phyloP scores from a whole-genome alignment of 1,140 invertebrate species.

The Philotrypesis tridentata region DNA sequence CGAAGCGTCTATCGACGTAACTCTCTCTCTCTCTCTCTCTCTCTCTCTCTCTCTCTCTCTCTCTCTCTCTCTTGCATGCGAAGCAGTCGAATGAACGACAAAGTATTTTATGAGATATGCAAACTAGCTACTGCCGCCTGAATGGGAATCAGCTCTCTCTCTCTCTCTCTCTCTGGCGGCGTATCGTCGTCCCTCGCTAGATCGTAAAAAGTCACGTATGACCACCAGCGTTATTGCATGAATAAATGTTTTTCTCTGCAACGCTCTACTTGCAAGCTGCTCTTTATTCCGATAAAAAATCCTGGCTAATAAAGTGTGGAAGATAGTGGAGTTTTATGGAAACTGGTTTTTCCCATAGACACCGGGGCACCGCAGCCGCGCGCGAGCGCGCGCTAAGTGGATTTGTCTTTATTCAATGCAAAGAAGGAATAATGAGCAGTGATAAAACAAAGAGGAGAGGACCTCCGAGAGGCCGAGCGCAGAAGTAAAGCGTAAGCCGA shows the following conservation, averaged over 20 bases:
- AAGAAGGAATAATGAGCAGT: too few relatives aligned
- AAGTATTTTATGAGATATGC: slow-evolving; percentile 41
- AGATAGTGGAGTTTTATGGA: neutral
- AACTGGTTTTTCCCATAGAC: too few relatives aligned
- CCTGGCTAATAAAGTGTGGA: neutral
- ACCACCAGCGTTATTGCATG: neutral
- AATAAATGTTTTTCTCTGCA: slow-evolving; percentile 12
- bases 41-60: too few relatives aligned
- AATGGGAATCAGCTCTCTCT: slow-evolving; percentile 17
- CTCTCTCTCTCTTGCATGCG: slow-evolving; percentile 20
- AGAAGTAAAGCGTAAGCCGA: neutral
- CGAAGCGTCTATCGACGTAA: slow-evolving; percentile 25
- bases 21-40: too few relatives aligned
- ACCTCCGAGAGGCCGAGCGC: too few relatives aligned
- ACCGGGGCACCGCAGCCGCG: too few relatives aligned
- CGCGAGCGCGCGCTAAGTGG: too few relatives aligned
- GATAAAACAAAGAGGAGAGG: too few relatives aligned
- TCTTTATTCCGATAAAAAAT: neutral
- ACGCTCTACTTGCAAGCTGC: neutral
- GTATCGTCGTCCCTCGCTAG: neutral
- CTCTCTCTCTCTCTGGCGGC: too few relatives aligned
- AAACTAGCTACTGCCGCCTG: slow-evolving; percentile 1
- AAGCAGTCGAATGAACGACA: slow-evolving; percentile 29
- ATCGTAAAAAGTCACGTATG: slow-evolving; percentile 40
- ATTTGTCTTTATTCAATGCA: neutral